A percentile compares a stretch with the other conserved stretches of the same genome.
phyloP scores from a whole-genome alignment of 2,888 invertebrate genomes.

The Homarus gammarus region DNA sequence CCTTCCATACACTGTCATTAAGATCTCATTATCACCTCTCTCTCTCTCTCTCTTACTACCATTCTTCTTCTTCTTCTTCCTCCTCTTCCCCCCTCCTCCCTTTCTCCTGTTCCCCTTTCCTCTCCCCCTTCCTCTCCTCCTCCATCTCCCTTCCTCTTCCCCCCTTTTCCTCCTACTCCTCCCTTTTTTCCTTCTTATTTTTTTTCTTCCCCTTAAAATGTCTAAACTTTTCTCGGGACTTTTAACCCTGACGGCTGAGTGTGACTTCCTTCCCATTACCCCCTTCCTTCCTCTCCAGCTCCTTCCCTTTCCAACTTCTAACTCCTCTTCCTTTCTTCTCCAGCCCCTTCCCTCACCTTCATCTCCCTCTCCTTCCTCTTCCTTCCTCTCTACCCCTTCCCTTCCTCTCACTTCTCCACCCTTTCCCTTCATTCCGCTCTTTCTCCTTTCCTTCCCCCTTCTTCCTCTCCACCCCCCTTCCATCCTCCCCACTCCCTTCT shows the following conservation, averaged over 20 bases:
- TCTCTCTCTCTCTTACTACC: background rate
- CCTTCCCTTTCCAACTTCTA: background rate
- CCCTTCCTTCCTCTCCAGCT: background rate
- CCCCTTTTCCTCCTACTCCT: background rate
- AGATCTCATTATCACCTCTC: too few species aligned
- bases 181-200: background rate
- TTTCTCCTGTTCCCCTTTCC: background rate
- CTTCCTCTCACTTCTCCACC: background rate
- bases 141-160: background rate
- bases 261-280: background rate
- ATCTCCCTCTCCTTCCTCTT: too few species aligned
- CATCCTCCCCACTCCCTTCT: background rate
- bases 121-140: background rate
- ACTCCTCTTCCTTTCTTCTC: background rate
- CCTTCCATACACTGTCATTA: background rate
- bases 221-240: too few species aligned
- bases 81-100: background rate
- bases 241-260: too few species aligned
- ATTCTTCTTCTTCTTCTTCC: background rate
- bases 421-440: background rate
- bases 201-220: too few species aligned
- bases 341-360: background rate
- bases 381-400: background rate
- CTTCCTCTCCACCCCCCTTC: background rate
- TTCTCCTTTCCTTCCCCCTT: background rate